Evolutionary conservation across 2,797 vertebrate genomes (phyloP), one percentile per base, ranked within the genome.

Genomic region (Chromis chromis): DNA sequence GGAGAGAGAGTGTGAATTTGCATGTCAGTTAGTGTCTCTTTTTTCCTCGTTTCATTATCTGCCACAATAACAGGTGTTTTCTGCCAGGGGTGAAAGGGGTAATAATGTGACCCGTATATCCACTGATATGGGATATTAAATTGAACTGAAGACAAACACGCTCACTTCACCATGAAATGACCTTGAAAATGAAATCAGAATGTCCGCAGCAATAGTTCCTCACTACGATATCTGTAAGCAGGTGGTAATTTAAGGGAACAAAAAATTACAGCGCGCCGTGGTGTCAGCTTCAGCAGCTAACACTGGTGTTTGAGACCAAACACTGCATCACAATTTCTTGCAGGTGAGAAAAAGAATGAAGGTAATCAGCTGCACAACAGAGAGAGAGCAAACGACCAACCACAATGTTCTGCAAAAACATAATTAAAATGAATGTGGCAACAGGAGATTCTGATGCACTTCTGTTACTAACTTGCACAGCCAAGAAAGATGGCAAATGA

Each of bases 121-220:
- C 9, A n/a, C 82, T 78, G 81, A 86, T 84, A 81, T 65, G 54
- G 40, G 60, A 82, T 82, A 84, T 87, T 86, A 74, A 86, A 90
- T 78, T 77, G 76, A 89, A 80, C 53, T 65, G 42, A 24, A 72
- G 36, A 78, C 72, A 84, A 88, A 87, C 86, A 81, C 63, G 16
- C 21, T 78, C 66, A 53, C 60, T 76, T 77, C 57, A 48, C 63
- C 3, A 3, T 57, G 52, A 44, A 70, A 28, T 74, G 81, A 89
- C 89, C 88, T 91, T 77, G 72, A 84, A 83, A 78, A 82, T 70
- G 16, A 74, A 88, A 88, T 79, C 57, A 56, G 73, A 74, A 44
- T 25, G 55, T 77, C 72, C 65, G 58, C 19, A 31, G 66, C 31
- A 31, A 69, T 59, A 53, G 27, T 66, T 83, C 57, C 22, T 60